A percentile compares a stretch with the other conserved stretches of the same genome.
Evolutionary conservation across 1,140 invertebrate species (phyloP).

Genomic region (Dinothrombium tinctorium): DNA sequence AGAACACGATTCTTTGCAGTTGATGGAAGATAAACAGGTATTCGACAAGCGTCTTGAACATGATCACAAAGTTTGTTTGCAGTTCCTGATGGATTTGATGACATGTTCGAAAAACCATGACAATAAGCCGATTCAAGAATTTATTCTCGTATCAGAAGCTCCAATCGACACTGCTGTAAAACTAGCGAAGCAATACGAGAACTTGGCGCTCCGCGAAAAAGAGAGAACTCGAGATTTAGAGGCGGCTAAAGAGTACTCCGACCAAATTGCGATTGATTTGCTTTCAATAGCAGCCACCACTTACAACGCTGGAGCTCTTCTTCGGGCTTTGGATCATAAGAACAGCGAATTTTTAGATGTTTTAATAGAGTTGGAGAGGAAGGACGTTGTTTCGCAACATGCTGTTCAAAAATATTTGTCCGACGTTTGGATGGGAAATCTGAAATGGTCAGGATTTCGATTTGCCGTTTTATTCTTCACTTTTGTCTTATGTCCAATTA

Average conservation of each 20-base stretch:
- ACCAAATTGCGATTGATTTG: constrained; percentile 87
- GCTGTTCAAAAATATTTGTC: constrained; percentile 31
- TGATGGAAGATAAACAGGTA: constrained; percentile 87
- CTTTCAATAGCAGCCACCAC: constrained; percentile 73
- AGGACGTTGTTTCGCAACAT: constrained; percentile 47
- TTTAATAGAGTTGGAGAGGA: constrained; percentile 76
- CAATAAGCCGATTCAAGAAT: constrained; percentile 88
- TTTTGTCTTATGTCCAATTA: constrained; percentile 74
- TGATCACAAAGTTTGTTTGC: constrained; percentile 14
- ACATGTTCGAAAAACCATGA: constrained; percentile 87
- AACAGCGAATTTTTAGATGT: constrained; percentile 90
- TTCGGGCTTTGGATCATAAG: constrained; percentile 68
- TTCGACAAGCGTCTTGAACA: constrained; percentile 1
- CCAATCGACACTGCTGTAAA: constrained; percentile 95
- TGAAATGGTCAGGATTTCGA: constrained; percentile 87
- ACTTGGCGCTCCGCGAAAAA: constrained; percentile 69
- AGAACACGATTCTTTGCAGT: constrained; percentile 80
- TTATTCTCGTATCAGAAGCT: constrained; percentile 81
- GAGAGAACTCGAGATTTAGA: constrained; percentile 87
- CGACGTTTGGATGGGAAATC: constrained; percentile 83
- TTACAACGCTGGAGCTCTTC: constrained; percentile 68
- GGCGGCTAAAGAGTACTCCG: constrained; percentile 79
- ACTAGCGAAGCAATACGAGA: constrained; percentile 49
- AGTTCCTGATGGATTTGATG: constrained; percentile 97
- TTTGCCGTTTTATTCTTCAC: constrained; percentile 69